These are phyloP conservation scores for Eristalis intricaria DNA, from an alignment of 2,888 invertebrate species.

Conservation along the genomic window DNA sequence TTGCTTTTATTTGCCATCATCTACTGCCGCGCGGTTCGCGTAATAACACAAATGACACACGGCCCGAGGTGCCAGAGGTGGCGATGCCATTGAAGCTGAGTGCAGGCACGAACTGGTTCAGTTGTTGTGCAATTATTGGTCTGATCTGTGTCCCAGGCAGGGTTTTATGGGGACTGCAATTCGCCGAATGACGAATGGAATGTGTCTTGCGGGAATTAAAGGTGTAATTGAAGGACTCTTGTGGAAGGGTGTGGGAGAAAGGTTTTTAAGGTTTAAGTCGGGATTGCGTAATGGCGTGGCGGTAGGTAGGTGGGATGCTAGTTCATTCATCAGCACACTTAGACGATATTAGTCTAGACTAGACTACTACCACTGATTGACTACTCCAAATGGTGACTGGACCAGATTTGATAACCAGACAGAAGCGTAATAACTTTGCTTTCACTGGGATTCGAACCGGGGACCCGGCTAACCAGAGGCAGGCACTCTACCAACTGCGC, in stretches of 20 bases:
- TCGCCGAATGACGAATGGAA: not conserved
- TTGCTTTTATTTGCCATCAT: conserved; percentile 15
- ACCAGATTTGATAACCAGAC: no score
- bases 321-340: no score
- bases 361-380: no score
- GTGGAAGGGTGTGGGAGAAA: not conserved
- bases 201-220: not conserved
- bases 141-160: not conserved
- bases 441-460: no score
- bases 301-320: no score
- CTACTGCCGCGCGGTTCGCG: not conserved
- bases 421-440: no score
- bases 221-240: not conserved
- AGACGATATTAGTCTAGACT: no score
- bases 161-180: not conserved
- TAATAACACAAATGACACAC: conserved; percentile 20
- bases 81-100: not conserved
- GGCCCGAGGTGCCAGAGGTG: not conserved
- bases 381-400: no score
- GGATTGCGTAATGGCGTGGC: no score
- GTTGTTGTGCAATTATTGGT: not conserved
- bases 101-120: not conserved
- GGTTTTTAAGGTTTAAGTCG: not conserved
- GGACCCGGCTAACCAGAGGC: no score
- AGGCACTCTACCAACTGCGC: no score